Evolutionary conservation across 2,797 vertebrate genomes (phyloP), one percentile per base, ranked within the genome.

Genomic region (Dendrocincla fuliginosa): DNA sequence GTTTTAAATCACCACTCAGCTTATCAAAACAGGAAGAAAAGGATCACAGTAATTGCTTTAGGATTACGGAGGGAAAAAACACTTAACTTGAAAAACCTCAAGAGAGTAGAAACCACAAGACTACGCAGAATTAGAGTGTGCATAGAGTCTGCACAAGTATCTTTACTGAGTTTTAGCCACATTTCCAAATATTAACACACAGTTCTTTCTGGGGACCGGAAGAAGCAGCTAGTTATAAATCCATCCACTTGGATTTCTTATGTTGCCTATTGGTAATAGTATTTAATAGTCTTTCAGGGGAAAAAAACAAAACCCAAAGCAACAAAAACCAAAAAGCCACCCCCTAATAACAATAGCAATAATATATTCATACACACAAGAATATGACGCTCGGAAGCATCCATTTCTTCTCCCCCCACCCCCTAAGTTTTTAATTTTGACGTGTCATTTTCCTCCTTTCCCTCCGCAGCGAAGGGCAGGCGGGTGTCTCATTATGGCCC

Each of bases 1-100:
- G 37, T 75, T 89, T 77, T 47, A 86, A 78, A 42, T 19, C 52
- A 79, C 70, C 28, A 39, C 52, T 90, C 52, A 63, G 10, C 44
- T 95, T 84, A 87, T 39, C 41, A 89, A 74, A 87, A 84, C 35
- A 84, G 79, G 63, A 86, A 67, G 50, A 87, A 70, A 78, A 91
- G 61, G 17, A 50, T 73, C 57, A 75, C 49, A 73, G 55, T 65
- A 77, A 89, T 70, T 89, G 60, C 64, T 92, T 83, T 50, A 53
- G 47, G 35, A 87, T 68, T 77, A 87, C 1, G 2, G 42, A 74
- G 4, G 6, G 3, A 46, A 23, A 55, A 80, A 59, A 11, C 2
- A 50, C 8, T 35, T 53, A 77, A 50, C 39, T 50, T 11, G 4
- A 65, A 89, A 89, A 88, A 50, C n/a, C 50, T 56, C 52, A 77